Base-by-base conservation (phyloP, 1,140 invertebrate species). In the Drosophila triauraria region DNA sequence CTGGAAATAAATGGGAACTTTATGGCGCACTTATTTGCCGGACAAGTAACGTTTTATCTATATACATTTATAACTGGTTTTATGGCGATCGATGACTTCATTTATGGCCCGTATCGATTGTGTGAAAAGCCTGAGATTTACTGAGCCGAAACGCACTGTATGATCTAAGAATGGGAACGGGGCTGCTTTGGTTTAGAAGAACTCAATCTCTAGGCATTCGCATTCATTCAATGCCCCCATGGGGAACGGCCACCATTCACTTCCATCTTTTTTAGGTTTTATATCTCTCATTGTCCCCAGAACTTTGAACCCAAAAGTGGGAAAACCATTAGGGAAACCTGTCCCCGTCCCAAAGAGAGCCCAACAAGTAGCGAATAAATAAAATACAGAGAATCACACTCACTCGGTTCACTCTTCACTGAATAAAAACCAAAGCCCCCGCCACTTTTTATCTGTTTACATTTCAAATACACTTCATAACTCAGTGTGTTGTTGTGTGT, bases 401-500 rank as follows among this genome's bases (percentile, higher is more conserved):
- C 64, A 56, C 38, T 64, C 43, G 9, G 27, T 5, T 43, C 12
- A 20, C 40, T 44, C 56, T 10, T 27, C 60, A 51, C 46, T 38
- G 17, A 43, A 72, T 74, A 64, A 20, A 30, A 47, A 2, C 50
- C 60, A 20, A 30, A 47, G 4, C 50, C 60, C 53, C 43, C n/a
- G 43, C 54, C 32, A 17, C 10, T 44, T 88, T 80, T 81, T 88
- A 81, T 87, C 84, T 87, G 84, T 87, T 90, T 87, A 78, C 80
- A 87, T 83, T 83, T 83, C 71, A 78, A 83, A 80, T 81, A 90
- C 84, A 90, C 85, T 88, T 90, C 72, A 87, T 88, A 87, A 78
- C 75, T 70, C 53, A 54, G 43, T 63, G 40, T 50, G 17, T 25
- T 25, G 63, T 70, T 78, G 10, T 71, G 20, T 20, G 20, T 20